Evolutionary conservation across 2,113 vertebrate species (phyloP).

Genomic region (Platysternon megacephalum): DNA sequence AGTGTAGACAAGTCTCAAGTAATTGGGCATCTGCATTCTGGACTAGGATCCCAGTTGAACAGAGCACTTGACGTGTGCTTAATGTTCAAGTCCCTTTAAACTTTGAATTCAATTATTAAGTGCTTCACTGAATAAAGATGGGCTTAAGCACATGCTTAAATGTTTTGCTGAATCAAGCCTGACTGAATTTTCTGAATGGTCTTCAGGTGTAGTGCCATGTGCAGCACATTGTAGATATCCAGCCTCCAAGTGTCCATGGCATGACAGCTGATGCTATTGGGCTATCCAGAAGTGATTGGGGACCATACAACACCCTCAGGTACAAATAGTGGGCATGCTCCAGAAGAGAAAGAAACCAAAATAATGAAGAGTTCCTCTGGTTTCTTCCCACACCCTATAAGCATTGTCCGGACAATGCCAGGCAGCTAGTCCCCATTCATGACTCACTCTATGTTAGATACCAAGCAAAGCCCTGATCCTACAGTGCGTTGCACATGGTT

Average conservation of each 20-base stretch:
- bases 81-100: not conserved
- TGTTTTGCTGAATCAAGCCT: fast-evolving
- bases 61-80: not conserved
- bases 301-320: not conserved
- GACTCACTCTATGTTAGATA: not conserved
- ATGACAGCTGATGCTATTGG: not conserved
- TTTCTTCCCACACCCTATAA: not conserved
- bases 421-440: not conserved
- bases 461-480: not conserved
- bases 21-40: not conserved
- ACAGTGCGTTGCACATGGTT: not conserved
- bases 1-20: not conserved
- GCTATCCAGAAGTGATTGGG: not conserved
- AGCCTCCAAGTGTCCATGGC: not conserved
- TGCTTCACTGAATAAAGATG: not conserved
- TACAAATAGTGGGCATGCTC: not conserved
- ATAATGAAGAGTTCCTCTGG: not conserved
- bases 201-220: not conserved
- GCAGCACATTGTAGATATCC: not conserved
- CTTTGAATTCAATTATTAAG: not conserved
- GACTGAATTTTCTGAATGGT: not conserved
- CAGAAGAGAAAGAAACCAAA: not conserved
- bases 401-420: not conserved
- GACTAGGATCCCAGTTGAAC: not conserved
- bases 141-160: not conserved